Evolutionary conservation across 2,113 vertebrate species (phyloP).

Genomic region (Takifugu flavidus): DNA sequence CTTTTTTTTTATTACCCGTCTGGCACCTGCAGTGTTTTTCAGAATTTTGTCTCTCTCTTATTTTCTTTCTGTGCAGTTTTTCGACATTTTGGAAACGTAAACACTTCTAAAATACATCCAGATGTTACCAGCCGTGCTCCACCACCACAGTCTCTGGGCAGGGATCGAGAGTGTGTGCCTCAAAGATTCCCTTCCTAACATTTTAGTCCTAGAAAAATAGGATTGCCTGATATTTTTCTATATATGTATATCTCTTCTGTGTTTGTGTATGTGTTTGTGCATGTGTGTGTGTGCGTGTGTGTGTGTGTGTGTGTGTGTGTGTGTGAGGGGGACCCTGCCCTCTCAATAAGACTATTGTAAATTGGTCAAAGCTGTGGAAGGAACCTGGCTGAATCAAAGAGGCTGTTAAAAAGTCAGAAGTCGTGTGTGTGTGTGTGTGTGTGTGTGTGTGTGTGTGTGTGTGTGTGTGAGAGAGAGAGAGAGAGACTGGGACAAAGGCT

Average conservation of each 20-base stretch:
- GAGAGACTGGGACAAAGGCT: slow-evolving; percentile 33
- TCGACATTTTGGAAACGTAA: slow-evolving; percentile 80
- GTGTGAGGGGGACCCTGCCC: too few species aligned
- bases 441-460: slow-evolving; percentile 20
- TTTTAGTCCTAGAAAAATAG: slow-evolving; percentile 43
- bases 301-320: slow-evolving; percentile 13
- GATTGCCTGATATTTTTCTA: slow-evolving; percentile 48
- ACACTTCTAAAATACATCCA: slow-evolving; percentile 80
- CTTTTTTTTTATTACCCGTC: slow-evolving; percentile 70
- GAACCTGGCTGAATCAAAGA: slow-evolving; percentile 29
- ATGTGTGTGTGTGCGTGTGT: slow-evolving; percentile 17
- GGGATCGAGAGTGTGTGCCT: slow-evolving; percentile 38
- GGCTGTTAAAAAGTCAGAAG: slow-evolving; percentile 32
- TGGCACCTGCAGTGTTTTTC: slow-evolving; percentile 79
- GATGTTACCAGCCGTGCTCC: slow-evolving; percentile 78
- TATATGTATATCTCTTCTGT: slow-evolving; percentile 12
- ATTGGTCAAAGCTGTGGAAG: slow-evolving; percentile 32
- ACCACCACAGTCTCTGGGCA: slow-evolving; percentile 73
- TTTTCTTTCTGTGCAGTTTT: slow-evolving; percentile 55
- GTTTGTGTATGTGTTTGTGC: slow-evolving; percentile 30
- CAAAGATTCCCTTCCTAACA: slow-evolving; percentile 41
- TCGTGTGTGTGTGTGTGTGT: slow-evolving; percentile 28
- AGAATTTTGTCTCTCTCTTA: slow-evolving; percentile 50
- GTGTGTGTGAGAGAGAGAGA: not conserved
- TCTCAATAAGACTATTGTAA: slow-evolving; percentile 34